phyloP scores from a whole-genome alignment of 2,888 invertebrate genomes.

The Drosophila buzzatii region DNA sequence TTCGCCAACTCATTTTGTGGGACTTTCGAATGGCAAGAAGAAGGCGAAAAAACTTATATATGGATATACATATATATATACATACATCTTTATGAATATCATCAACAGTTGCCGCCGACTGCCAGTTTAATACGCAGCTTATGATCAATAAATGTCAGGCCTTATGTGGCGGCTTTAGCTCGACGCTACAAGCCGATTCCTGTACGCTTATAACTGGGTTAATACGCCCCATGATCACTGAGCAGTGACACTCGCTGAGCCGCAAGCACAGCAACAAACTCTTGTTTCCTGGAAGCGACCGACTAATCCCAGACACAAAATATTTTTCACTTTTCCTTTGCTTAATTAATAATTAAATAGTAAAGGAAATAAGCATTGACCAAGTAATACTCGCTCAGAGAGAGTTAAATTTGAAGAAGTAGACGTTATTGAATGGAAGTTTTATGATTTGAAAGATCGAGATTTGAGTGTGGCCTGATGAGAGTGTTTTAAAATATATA shows the following conservation, averaged over 20 bases:
- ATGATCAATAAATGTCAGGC: slow-evolving; percentile 79
- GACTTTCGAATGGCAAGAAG: slow-evolving; percentile 43
- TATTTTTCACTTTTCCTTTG: slow-evolving; percentile 70
- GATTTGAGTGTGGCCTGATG: no score
- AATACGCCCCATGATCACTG: slow-evolving; percentile 43
- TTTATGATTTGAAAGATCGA: background rate
- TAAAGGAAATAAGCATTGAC: slow-evolving; percentile 20
- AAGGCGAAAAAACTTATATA: slow-evolving; percentile 8
- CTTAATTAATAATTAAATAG: slow-evolving; percentile 80
- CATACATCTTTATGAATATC: slow-evolving; percentile 50
- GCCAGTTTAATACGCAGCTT: slow-evolving; percentile 77
- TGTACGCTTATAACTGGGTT: slow-evolving; percentile 60
- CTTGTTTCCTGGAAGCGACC: slow-evolving; percentile 60
- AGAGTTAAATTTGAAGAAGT: no score
- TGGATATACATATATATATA: background rate
- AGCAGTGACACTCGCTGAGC: slow-evolving; percentile 18
- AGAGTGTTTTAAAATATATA: background rate
- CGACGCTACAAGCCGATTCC: slow-evolving; percentile 4
- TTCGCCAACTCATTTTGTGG: slow-evolving; percentile 71
- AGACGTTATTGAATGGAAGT: background rate
- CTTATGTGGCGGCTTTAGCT: slow-evolving; percentile 60
- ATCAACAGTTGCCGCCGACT: slow-evolving; percentile 35
- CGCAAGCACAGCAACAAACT: slow-evolving; percentile 24
- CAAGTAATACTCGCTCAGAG: background rate
- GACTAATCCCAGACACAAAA: slow-evolving; percentile 55